Evolutionary conservation across 2,888 invertebrate genomes (phyloP).

Genomic region (Pseudococcus viburni): DNA sequence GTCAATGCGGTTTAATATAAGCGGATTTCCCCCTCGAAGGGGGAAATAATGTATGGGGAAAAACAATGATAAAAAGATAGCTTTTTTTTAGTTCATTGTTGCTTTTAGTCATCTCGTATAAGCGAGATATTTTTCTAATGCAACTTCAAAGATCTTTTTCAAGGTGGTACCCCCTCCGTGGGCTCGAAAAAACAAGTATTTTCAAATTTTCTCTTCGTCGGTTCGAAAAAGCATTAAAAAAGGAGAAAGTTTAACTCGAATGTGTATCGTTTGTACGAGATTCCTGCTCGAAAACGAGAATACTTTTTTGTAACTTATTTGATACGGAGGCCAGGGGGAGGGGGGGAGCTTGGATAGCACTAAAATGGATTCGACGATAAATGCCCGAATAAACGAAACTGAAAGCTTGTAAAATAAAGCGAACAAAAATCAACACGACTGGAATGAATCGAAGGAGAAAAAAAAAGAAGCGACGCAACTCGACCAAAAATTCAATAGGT

Average conservation of each 20-base stretch:
- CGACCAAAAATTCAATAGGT: background rate
- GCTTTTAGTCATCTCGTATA: background rate
- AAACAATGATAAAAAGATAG: slow-evolving; percentile 42
- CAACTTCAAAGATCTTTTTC: background rate
- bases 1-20: slow-evolving; percentile 45
- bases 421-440: too few species aligned
- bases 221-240: too few species aligned
- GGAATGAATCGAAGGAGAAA: background rate
- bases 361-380: background rate
- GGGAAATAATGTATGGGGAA: slow-evolving; percentile 15
- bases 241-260: too few species aligned
- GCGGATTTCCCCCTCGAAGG: background rate
- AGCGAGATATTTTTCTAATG: too few species aligned
- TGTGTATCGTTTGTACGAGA: too few species aligned
- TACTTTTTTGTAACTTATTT: too few species aligned
- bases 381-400: background rate
- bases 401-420: background rate
- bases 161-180: background rate
- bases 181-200: background rate
- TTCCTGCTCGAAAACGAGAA: too few species aligned
- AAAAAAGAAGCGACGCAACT: background rate
- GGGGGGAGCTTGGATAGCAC: background rate
- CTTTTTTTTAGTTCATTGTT: background rate
- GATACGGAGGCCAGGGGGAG: too few species aligned
- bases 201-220: background rate